Base-by-base conservation (phyloP, 2,888 invertebrate genomes). In the Mylabris sibirica region DNA sequence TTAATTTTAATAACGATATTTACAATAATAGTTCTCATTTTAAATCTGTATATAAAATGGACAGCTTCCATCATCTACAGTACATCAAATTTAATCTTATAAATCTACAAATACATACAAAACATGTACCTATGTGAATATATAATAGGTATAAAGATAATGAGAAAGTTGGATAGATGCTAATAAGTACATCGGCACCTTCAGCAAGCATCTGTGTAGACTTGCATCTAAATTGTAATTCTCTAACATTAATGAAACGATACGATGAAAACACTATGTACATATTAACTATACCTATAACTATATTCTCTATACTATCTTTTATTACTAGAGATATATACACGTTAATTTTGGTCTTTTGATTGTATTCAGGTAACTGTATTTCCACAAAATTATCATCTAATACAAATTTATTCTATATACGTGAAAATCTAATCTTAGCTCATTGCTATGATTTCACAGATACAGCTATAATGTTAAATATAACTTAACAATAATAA, bases 171-270 rank as follows among this genome's bases (percentile, higher is more conserved):
- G 30, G 34, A 60, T 60, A n/a, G 35, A 30, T 30, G 20, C 20
- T 30, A 60, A 60, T 60, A 35, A 60, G 38, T n/a, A 60, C 12
- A 35, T 60, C 12, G 38, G 35, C 60, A n/a, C 60, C 60, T 60
- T 60, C 35, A 60, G 60, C n/a, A 34, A 60, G 26, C 60, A 60
- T 60, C 60, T 60, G 60, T 60, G 60, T 26, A n/a, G 49, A 60
- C 30, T 34, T 60, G 60, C 60, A 60, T 38, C 60, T 60, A 38
- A 60, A 60, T 60, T 38, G 26, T 60, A 60, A 34, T 60, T 60
- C 38, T 49, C 49, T 49, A 49, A 22, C 60, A 6, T 12, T 60
- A 60, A 60, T 60, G 60, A 60, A 60, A 60, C 60, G 38, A 60
- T 60, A 60, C 60, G 30, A 20, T 60, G 60, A 60, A 30, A 30